Evolutionary conservation across 2,113 vertebrate species (phyloP).

Genomic region (Aviceda subcristata): DNA sequence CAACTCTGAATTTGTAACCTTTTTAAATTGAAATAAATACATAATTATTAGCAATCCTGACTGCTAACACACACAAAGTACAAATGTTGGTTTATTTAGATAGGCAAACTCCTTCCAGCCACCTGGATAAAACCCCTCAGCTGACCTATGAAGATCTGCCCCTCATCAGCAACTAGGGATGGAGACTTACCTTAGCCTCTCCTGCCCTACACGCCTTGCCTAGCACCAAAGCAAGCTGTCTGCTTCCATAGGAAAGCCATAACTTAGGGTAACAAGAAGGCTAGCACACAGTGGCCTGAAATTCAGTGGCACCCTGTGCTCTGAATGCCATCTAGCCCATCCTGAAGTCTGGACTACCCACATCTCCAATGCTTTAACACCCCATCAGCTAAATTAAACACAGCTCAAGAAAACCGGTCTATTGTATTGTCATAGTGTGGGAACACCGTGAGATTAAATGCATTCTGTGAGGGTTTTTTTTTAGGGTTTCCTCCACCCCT

Average conservation of each 20-base stretch:
- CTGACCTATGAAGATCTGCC: neutral
- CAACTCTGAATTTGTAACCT: neutral
- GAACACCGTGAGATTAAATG: neutral
- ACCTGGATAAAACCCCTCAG: neutral
- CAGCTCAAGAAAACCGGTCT: neutral
- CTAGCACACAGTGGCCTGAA: neutral
- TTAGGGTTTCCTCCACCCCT: neutral
- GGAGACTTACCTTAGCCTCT: neutral
- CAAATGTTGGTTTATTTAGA: neutral
- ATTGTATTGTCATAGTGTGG: neutral
- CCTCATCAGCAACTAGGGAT: neutral
- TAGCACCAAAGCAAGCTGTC: neutral
- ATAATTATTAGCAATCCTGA: neutral
- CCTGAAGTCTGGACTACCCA: neutral
- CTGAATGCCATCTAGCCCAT: neutral
- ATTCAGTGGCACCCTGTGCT: neutral
- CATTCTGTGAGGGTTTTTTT: neutral
- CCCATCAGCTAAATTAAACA: neutral
- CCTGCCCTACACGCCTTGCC: neutral
- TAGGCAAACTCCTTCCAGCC: neutral
- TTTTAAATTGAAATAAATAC: neutral
- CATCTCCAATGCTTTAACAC: neutral
- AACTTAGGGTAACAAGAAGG: neutral
- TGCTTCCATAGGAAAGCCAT: neutral
- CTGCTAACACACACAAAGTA: neutral